A percentile compares a stretch with the other conserved stretches of the same genome.
Evolutionary conservation across 2,888 invertebrate species (phyloP).

Genomic region (Bimastos eiseni): DNA sequence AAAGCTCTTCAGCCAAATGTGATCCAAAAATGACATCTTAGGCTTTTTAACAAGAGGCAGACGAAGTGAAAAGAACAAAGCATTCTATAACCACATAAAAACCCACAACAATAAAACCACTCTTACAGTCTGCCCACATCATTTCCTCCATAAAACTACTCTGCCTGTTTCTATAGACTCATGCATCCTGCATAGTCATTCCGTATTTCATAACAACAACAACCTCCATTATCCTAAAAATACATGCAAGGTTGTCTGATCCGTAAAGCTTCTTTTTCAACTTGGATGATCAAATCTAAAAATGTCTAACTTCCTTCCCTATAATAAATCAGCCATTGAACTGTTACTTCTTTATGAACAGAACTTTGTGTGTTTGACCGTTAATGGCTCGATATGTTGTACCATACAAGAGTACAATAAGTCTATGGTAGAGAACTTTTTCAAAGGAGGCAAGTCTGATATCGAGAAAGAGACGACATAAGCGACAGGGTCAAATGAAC

Average conservation of each 20-base stretch:
- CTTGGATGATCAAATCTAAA: background rate
- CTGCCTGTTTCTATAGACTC: background rate
- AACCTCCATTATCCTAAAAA: background rate
- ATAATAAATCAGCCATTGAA: background rate
- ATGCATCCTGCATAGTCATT: background rate
- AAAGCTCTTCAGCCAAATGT: background rate
- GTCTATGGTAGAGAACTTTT: no score
- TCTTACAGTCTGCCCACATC: background rate
- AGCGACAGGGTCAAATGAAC: no score
- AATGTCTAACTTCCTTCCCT: background rate
- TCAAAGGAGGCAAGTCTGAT: no score
- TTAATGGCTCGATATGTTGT: no score
- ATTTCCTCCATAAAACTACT: background rate
- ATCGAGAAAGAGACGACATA: no score
- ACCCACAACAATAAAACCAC: background rate
- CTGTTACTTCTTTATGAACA: no score
- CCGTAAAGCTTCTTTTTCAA: background rate
- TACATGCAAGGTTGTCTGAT: background rate
- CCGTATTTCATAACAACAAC: background rate
- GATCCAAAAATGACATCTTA: background rate
- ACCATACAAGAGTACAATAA: no score
- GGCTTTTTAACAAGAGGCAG: background rate
- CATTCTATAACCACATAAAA: background rate
- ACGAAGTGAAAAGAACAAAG: background rate
- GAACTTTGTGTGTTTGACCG: no score